phyloP scores from a whole-genome alignment of 1,140 invertebrate species.

The Drosophila quadrilineata region DNA sequence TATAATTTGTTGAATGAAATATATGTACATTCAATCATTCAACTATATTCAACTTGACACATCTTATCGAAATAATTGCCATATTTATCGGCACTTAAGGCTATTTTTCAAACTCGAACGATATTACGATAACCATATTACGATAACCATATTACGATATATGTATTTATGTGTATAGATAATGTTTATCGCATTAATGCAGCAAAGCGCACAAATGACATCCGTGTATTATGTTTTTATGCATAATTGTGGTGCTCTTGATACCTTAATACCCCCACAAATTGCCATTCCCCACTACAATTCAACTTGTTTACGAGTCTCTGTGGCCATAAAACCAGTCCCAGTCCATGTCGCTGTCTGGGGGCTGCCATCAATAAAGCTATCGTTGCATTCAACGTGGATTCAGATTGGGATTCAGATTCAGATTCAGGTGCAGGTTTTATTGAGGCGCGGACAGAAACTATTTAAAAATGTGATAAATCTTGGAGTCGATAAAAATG shows the following conservation, averaged over 20 bases:
- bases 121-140: no score
- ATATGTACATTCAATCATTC: no score
- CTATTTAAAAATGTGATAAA: constrained; percentile 68
- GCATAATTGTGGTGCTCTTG: constrained; percentile 27
- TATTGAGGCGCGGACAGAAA: constrained; percentile 29
- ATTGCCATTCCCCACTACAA: constrained; percentile 1
- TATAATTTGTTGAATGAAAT: no score
- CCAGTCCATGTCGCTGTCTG: not conserved
- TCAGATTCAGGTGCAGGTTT: no score
- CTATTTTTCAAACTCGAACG: no score
- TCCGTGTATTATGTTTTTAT: constrained; percentile 23
- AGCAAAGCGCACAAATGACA: constrained; percentile 7
- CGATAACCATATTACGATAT: no score
- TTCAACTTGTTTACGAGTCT: constrained; percentile 7
- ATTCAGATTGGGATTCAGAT: no score
- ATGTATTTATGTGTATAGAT: not conserved
- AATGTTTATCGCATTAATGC: not conserved
- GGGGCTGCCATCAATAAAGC: constrained; percentile 31
- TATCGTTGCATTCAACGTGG: constrained; percentile 43
- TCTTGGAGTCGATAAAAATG: constrained; percentile 61
- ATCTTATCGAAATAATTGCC: no score
- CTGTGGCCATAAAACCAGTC: constrained; percentile 9
- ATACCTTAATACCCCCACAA: constrained; percentile 12
- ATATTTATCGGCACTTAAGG: no score
- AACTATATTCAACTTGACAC: no score